Evolutionary conservation across 2,797 vertebrate species (phyloP).

Genomic region (Mycteria americana): DNA sequence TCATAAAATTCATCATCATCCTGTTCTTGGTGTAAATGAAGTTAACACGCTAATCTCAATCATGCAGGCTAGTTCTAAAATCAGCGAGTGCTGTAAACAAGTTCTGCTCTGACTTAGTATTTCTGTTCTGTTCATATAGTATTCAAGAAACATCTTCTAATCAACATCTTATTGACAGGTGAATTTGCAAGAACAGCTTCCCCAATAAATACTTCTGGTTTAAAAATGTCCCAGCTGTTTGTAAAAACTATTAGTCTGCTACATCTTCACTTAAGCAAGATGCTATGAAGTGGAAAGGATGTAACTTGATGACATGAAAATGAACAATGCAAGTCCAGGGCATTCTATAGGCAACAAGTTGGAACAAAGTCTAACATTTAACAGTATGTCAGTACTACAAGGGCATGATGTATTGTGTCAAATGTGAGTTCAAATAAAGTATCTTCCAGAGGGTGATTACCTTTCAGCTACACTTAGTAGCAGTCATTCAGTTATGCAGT

Average conservation of each 20-base stretch:
- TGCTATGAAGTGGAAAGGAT: background rate
- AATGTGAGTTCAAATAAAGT: background rate
- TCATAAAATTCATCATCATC: background rate
- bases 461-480: background rate
- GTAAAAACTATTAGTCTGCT: background rate
- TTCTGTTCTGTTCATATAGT: background rate
- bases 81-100: background rate
- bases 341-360: background rate
- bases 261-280: background rate
- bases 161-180: background rate
- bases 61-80: background rate
- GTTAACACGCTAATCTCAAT: background rate
- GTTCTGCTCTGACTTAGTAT: background rate
- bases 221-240: background rate
- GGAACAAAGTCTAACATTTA: background rate
- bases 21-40: background rate
- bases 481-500: background rate
- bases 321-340: background rate
- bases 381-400: background rate
- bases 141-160: background rate
- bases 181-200: background rate
- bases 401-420: background rate
- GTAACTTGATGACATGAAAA: background rate
- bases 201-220: background rate
- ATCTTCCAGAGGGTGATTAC: background rate